Conservation (phyloP, 2,888 invertebrate species). For the Leucophora obtusa region DNA sequence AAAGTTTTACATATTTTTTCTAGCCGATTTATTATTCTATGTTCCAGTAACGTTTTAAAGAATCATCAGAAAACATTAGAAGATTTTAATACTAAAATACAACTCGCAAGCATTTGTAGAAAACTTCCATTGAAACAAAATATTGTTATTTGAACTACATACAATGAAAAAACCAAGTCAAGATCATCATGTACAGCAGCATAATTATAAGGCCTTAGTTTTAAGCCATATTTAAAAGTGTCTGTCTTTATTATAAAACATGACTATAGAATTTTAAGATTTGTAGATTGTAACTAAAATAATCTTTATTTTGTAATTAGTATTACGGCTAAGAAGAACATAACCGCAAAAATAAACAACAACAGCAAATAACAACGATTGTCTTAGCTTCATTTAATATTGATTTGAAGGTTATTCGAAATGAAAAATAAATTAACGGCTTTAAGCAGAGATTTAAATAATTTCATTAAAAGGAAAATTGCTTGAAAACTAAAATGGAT, state of each 20-base stretch:
- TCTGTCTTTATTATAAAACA: not conserved
- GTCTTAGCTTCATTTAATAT: conserved; percentile 46
- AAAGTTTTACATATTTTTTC: not conserved
- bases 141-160: conserved; percentile 46
- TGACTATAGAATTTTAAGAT: not conserved
- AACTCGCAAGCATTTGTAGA: not conserved
- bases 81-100: not conserved
- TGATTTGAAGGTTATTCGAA: conserved; percentile 45
- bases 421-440: conserved; percentile 37
- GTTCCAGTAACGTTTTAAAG: too few relatives aligned
- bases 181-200: conserved; percentile 41
- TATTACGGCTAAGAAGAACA: conserved; percentile 1
- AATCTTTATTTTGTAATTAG: not conserved
- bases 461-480: too few relatives aligned
- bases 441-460: too few relatives aligned
- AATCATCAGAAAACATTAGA: too few relatives aligned
- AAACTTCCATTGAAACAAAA: conserved; percentile 17
- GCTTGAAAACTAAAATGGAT: too few relatives aligned
- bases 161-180: conserved; percentile 53
- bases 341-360: not conserved
- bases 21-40: not conserved
- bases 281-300: not conserved
- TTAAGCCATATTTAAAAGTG: not conserved
- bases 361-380: conserved; percentile 22
- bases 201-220: not conserved